Conservation (phyloP, 2,888 invertebrate genomes). For the Phortica okadai region DNA sequence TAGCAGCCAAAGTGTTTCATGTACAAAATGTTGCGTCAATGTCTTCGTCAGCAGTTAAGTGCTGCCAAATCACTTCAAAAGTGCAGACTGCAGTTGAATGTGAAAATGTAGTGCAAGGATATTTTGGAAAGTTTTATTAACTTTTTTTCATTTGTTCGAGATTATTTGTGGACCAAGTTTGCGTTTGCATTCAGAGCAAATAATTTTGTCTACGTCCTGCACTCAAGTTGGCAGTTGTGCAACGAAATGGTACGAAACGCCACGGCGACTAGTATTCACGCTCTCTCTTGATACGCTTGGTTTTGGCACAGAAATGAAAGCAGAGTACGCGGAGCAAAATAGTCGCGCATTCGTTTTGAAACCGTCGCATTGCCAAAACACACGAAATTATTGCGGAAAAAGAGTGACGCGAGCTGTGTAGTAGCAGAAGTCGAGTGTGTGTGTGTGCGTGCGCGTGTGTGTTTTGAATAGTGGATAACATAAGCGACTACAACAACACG, state of each 20-base stretch:
- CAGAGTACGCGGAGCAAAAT: not conserved
- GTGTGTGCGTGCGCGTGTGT: conserved; percentile 8
- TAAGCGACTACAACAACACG: not conserved
- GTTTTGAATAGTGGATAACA: conserved; percentile 2
- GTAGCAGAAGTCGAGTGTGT: conserved; percentile 3
- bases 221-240: too few species aligned
- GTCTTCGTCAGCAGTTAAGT: conserved; percentile 35
- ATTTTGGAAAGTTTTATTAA: too few species aligned
- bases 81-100: too few species aligned
- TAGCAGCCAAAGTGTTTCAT: conserved; percentile 10
- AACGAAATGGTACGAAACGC: not conserved
- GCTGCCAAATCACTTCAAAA: not conserved
- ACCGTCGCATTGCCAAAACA: conserved; percentile 18
- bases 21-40: conserved; percentile 20
- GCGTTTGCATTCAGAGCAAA: too few species aligned
- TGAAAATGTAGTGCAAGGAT: too few species aligned
- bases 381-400: not conserved
- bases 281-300: not conserved
- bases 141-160: too few species aligned
- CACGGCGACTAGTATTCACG: conserved; percentile 10
- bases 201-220: too few species aligned
- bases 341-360: conserved; percentile 10
- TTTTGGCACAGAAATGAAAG: not conserved
- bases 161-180: too few species aligned
- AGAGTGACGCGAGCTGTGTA: not conserved